These are phyloP conservation scores for Batillaria attramentaria DNA, from an alignment of 1,140 invertebrate genomes.

Conservation along the genomic window DNA sequence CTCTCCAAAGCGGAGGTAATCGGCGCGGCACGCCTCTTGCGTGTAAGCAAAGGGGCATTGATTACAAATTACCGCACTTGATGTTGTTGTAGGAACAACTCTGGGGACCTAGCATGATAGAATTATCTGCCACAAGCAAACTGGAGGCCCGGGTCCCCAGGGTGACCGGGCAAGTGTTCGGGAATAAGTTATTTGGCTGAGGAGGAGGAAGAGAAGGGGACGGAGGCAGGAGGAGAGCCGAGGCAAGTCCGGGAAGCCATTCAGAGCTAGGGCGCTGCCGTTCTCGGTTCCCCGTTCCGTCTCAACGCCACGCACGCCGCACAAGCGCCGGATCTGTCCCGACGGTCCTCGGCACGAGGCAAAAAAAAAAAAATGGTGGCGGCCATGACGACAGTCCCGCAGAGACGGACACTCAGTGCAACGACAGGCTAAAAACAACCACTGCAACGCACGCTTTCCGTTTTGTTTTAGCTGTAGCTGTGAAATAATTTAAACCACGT, in stretches of 20 bases:
- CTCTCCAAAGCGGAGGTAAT: too few relatives aligned
- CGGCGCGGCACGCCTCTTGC: constrained; percentile 1
- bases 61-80: constrained; percentile 32
- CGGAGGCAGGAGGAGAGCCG: background rate
- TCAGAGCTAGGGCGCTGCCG: too few relatives aligned
- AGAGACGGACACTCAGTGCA: constrained; percentile 20
- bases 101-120: constrained; percentile 11
- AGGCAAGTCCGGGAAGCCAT: background rate
- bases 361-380: constrained; percentile 4
- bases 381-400: constrained; percentile 20
- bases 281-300: background rate
- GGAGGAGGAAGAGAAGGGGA: background rate
- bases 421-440: constrained; percentile 19
- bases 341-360: too few relatives aligned
- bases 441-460: background rate
- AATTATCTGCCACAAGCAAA: constrained; percentile 20
- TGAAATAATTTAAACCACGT: too few relatives aligned
- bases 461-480: too few relatives aligned
- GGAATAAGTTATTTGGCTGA: constrained; percentile 15
- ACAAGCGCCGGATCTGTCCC: too few relatives aligned
- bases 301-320: constrained; percentile 14
- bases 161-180: background rate
- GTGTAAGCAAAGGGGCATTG: constrained; percentile 31
- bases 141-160: constrained; percentile 3
- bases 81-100: constrained; percentile 12